Base-by-base conservation (phyloP, 2,113 vertebrate species). In the Enhydra lutris region DNA sequence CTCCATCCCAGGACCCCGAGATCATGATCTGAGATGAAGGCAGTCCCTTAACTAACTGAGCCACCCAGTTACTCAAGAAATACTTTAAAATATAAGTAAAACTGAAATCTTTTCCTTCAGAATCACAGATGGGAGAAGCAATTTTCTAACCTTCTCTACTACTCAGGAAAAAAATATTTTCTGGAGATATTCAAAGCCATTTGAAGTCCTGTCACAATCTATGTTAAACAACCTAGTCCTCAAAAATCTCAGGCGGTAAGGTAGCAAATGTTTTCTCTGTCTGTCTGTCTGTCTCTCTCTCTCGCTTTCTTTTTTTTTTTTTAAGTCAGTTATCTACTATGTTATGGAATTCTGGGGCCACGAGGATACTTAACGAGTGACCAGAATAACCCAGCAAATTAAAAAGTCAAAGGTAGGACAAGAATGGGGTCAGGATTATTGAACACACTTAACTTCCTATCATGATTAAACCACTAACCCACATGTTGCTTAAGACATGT, bases 401-500 rank as follows among this genome's bases (percentile, higher is more conserved):
- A 47, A 74, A 85, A 97, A 67, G 23, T 78, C 42, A 90, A 59
- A 65, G 9, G 36, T 14, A 24, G 20, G 50, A 83, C 9, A 92
- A 29, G 36, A 65, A 34, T 13, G 13, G 42, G 14, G 36, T 31
- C 55, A 24, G 86, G 26, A 57, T 17, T 39, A 31, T 1, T 69
- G 71, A 93, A 69, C 36, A 93, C 29, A 79, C 24, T 31, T 87
- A 45, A 93, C 10, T 20, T 42, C 21, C 1, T 14, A 23, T 71
- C 89, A 93, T 61, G 80, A 74, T 45, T 89, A 61, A 97, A 63
- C 74, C 90, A 78, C 61, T 24, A 45, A 67, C 55, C 61, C 23
- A 61, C 76, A 84, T 57, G 65, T 97, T 98, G 87, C 97, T 92
- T 92, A 97, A 97, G 80, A 91, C 11, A 42, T 69, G 61, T 95